Conservation (phyloP, 2,888 invertebrate species). For the Plebejus argus region DNA sequence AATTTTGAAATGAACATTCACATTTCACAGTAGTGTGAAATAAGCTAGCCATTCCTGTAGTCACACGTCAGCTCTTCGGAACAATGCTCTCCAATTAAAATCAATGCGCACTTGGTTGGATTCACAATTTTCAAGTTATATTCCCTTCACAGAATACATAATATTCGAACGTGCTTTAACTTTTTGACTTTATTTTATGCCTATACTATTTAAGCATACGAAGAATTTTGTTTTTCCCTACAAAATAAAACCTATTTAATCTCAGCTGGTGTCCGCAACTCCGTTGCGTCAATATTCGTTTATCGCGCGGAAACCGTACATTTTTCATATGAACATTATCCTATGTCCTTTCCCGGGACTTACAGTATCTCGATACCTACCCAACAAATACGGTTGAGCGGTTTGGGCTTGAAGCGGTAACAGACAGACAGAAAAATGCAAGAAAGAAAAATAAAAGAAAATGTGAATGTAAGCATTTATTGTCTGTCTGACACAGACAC, state of each 20-base stretch:
- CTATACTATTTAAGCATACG: not conserved
- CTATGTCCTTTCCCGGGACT: too few relatives aligned
- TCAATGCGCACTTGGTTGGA: not conserved
- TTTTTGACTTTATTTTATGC: not conserved
- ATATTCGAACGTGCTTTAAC: not conserved
- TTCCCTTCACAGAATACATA: not conserved
- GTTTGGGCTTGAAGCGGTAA: too few relatives aligned
- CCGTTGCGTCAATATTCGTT: too few relatives aligned
- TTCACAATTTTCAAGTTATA: conserved; percentile 12
- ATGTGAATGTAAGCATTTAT: too few relatives aligned
- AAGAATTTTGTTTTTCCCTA: not conserved
- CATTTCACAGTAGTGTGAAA: not conserved
- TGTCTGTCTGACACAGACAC: too few relatives aligned
- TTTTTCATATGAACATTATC: too few relatives aligned
- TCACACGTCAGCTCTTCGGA: conserved; percentile 9
- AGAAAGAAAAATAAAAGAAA: too few relatives aligned
- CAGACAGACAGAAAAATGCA: too few relatives aligned
- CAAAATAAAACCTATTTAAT: not conserved
- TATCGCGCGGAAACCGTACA: too few relatives aligned
- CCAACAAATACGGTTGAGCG: too few relatives aligned
- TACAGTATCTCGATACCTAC: too few relatives aligned
- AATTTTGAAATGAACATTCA: conserved; percentile 11
- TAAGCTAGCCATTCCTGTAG: not conserved
- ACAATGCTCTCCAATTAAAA: conserved; percentile 15
- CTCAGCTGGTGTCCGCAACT: too few relatives aligned